Conservation (phyloP, 2,888 invertebrate genomes). For the Euplexia lucipara region DNA sequence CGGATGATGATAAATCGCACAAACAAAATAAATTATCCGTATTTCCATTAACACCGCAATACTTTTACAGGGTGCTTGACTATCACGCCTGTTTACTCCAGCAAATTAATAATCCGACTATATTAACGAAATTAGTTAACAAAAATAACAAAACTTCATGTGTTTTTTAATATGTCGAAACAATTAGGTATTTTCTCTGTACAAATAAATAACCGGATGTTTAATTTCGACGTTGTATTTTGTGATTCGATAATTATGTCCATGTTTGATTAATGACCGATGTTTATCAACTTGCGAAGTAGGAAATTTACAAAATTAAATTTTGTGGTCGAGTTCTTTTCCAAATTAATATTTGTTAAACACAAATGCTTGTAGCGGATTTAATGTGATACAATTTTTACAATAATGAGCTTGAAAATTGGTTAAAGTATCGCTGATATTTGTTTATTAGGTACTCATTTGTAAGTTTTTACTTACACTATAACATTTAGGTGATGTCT, state of each 20-base stretch:
- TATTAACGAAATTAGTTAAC: background rate
- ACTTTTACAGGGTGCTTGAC: background rate
- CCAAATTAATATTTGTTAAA: conserved; percentile 6
- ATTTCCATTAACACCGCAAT: background rate
- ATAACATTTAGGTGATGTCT: background rate
- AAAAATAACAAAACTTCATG: conserved; percentile 11
- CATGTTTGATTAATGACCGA: conserved; percentile 13
- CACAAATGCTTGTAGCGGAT: background rate
- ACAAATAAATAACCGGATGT: background rate
- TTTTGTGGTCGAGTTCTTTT: background rate
- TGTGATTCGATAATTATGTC: background rate
- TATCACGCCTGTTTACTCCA: background rate
- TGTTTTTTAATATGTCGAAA: background rate
- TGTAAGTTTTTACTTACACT: no score
- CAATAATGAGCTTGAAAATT: background rate
- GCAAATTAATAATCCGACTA: background rate
- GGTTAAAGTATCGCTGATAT: no score
- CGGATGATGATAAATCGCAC: no score
- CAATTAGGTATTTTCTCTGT: background rate
- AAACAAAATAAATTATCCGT: no score
- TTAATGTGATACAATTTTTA: no score
- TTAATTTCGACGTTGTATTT: background rate
- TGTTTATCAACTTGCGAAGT: conserved; percentile 2
- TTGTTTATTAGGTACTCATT: no score
- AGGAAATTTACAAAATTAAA: background rate